These are phyloP conservation scores for Ophion obscuratus DNA, from an alignment of 2,888 invertebrate species.

Conservation along the genomic window DNA sequence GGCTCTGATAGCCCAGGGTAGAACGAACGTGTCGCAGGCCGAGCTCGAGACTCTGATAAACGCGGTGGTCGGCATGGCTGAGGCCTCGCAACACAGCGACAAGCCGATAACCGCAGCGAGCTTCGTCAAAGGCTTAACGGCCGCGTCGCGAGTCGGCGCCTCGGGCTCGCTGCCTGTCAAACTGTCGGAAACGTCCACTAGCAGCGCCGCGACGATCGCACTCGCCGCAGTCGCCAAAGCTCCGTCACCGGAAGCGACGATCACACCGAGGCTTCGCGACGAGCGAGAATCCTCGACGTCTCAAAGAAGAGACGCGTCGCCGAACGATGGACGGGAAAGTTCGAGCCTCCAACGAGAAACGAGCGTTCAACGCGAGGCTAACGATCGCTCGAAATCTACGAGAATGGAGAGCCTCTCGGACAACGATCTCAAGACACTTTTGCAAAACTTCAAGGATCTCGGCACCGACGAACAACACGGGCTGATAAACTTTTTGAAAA, in stretches of 20 bases:
- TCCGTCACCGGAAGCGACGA: conserved; percentile 16
- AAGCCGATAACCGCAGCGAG: conserved; percentile 85
- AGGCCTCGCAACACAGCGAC: conserved; percentile 85
- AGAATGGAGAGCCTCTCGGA: conserved; percentile 92
- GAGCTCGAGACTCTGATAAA: conserved; percentile 92
- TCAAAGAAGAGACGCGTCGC: conserved; percentile 15
- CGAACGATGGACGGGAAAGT: conserved; percentile 7
- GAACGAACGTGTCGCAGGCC: conserved; percentile 91
- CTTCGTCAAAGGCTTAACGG: conserved; percentile 83
- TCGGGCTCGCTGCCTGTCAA: conserved; percentile 44
- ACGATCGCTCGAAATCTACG: conserved; percentile 74
- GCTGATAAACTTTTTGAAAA: conserved; percentile 92
- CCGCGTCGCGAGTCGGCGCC: conserved; percentile 57
- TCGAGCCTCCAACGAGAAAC: conserved; percentile 32
- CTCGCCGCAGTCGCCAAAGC: not conserved
- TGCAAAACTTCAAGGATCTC: conserved; percentile 93
- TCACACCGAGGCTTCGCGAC: conserved; percentile 22
- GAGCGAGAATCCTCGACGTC: conserved; percentile 20
- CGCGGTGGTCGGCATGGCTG: conserved; percentile 90
- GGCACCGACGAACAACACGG: conserved; percentile 93
- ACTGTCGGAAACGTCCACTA: conserved; percentile 11
- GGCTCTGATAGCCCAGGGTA: conserved; percentile 91
- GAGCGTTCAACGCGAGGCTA: conserved; percentile 60
- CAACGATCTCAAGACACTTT: conserved; percentile 90
- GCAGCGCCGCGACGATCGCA: not conserved